Base-by-base conservation (phyloP, 2,113 vertebrate species). In the Phaetusa simplex region DNA sequence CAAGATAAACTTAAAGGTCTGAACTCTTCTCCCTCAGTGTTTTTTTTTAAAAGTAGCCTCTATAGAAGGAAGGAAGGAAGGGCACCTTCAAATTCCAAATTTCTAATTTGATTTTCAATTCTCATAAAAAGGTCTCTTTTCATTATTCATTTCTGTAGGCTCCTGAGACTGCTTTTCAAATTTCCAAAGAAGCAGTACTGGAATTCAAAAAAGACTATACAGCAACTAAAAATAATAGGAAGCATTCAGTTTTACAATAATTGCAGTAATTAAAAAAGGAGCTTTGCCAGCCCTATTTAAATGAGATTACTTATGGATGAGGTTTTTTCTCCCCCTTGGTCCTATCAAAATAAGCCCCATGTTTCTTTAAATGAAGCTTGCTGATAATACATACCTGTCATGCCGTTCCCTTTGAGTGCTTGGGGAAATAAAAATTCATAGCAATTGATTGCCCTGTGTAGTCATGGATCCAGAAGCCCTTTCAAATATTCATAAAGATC, bases 401-500 rank as follows among this genome's bases (percentile, higher is more conserved):
- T 77, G 38, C 49, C 53, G 29, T 95, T 65, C 58, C 36, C 29
- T 70, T 45, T 29, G 36, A 85, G 52, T 77, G 22, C n/a, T 77
- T 49, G 61, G 87, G 95, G 86, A 97, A 95, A 96, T 94, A 97
- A 97, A 97, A 97, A 95, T 95, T 94, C 93, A 92, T 95, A 96
- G 79, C 66, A 95, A 93, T 95, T 97, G 95, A 97, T 97, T 93
- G 95, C 81, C 71, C 78, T 85, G 82, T 73, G 45, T 93, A 97
- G 93, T 71, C 70, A 59, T 38, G 42, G 91, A 90, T 97, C 89
- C 81, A 94, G 90, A 91, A 95, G 72, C 59, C 86, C 71, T 97
- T 98, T 97, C 93, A 97, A 97, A 97, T 97, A 97, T 96, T 97
- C 91, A 95, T 96, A 96, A 97, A 97, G 94, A 95, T 96, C 79